phyloP scores from a whole-genome alignment of 1,140 invertebrate genomes.

The Apis mellifera region Amel_HAv3.1 CM009941.2:7694001-7694500 shows the following conservation, averaged over 20 bases:
- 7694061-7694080: too few species aligned
- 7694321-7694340: not conserved
- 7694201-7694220: not conserved
- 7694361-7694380: conserved; percentile 30
- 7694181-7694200: too few species aligned
- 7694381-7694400: conserved; percentile 30
- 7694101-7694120: too few species aligned
- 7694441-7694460: conserved; percentile 3
- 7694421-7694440: not conserved
- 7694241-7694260: not conserved
- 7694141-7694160: too few species aligned
- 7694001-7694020: too few species aligned
- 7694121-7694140: too few species aligned
- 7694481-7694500: not conserved
- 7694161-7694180: too few species aligned
- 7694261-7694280: not conserved
- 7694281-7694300: conserved; percentile 52
- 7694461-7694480: too few species aligned
- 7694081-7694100: too few species aligned
- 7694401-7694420: conserved; percentile 1
- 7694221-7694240: not conserved
- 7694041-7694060: too few species aligned
- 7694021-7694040: too few species aligned
- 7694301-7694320: conserved; percentile 28
- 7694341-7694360: too few species aligned